Percentiles rank a stretch among this genome's conserved stretches.
Conservation (phyloP, 1,140 invertebrate species). For the Drosophila bocqueti region DNA sequence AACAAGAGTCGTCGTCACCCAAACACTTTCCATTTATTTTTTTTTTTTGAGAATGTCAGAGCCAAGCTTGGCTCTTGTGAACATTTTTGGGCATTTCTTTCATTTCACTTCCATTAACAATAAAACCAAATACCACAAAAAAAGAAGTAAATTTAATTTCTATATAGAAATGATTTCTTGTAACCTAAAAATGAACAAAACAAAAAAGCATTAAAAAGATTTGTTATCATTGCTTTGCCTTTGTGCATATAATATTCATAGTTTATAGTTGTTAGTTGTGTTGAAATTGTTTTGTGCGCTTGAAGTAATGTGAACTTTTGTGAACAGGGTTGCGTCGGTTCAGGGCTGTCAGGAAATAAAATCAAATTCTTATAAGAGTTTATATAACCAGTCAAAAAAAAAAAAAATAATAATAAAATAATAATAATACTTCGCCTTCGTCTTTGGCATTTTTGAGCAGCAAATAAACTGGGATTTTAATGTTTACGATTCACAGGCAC, state of each 20-base stretch:
- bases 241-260: constrained; percentile 21
- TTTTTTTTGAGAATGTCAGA: constrained; percentile 19
- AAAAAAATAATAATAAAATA: too few relatives aligned
- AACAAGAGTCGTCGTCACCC: constrained; percentile 5
- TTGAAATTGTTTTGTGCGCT: constrained; percentile 8
- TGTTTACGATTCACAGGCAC: constrained; percentile 4
- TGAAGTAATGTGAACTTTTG: constrained; percentile 25
- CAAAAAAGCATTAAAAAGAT: constrained; percentile 12
- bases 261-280: constrained; percentile 27
- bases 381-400: background rate
- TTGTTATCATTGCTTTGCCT: constrained; percentile 28
- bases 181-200: constrained; percentile 11
- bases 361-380: constrained; percentile 8
- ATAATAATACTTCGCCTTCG: background rate
- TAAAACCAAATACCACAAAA: constrained; percentile 12
- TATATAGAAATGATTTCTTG: constrained; percentile 33
- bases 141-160: constrained; percentile 62
- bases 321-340: constrained; percentile 24
- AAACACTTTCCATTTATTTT: constrained; percentile 48
- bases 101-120: constrained; percentile 63
- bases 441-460: background rate
- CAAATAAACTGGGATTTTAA: constrained; percentile 46
- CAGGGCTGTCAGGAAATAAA: constrained; percentile 27
- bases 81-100: constrained; percentile 50
- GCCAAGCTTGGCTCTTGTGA: constrained; percentile 11